These are phyloP conservation scores for Geodia barretti DNA, from an alignment of 37 sponge, comb jelly and placozoan genomes.

Conservation along the genomic window DNA sequence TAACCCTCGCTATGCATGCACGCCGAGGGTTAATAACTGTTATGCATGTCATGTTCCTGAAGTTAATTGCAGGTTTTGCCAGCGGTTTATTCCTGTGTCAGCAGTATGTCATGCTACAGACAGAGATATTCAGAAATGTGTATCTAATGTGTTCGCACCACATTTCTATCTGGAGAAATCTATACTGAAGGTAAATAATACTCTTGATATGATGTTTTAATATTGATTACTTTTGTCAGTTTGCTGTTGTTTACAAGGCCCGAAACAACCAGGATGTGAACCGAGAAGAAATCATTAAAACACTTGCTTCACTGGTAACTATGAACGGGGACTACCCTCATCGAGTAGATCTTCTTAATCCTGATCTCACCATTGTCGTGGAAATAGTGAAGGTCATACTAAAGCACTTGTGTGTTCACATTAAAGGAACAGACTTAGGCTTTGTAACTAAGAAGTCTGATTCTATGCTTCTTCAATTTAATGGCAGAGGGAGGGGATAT, in stretches of 20 bases:
- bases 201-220: too few relatives aligned
- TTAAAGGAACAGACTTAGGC: too few relatives aligned
- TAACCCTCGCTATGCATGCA: background rate
- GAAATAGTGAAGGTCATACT: conserved; percentile 83
- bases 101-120: conserved; percentile 63
- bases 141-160: conserved; percentile 38
- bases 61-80: conserved; percentile 40
- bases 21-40: background rate
- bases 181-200: background rate
- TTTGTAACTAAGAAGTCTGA: too few relatives aligned
- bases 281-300: conserved; percentile 68
- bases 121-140: conserved; percentile 60
- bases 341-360: conserved; percentile 65
- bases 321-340: conserved; percentile 52
- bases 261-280: conserved; percentile 61
- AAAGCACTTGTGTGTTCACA: too few relatives aligned
- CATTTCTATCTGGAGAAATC: conserved; percentile 58
- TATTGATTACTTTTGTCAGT: too few relatives aligned
- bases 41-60: background rate
- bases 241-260: conserved; percentile 72
- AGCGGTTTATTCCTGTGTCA: conserved; percentile 67
- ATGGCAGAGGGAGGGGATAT: too few relatives aligned
- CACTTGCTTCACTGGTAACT: conserved; percentile 67
- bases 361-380: conserved; percentile 66
- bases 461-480: too few relatives aligned